Conservation (phyloP, 2,888 invertebrate genomes). For the Iphiclides podalirius region DNA sequence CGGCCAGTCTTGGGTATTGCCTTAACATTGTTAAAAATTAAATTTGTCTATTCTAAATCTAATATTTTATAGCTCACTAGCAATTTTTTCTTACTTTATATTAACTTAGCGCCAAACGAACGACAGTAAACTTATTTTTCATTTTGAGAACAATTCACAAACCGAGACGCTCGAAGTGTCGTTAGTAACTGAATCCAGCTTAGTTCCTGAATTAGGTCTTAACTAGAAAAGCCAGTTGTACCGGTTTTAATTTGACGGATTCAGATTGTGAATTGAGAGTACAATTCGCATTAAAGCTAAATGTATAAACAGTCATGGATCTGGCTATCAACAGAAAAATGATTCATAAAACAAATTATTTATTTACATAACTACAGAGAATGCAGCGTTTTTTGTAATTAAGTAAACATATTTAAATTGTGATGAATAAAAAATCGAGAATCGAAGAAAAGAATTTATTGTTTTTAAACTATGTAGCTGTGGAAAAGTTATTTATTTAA, state of each 20-base stretch:
- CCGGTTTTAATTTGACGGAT: slow-evolving; percentile 58
- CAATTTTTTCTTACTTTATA: slow-evolving; percentile 2
- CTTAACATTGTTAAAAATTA: too few relatives aligned
- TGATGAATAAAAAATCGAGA: too few relatives aligned
- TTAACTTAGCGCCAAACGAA: neutral
- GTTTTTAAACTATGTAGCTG: too few relatives aligned
- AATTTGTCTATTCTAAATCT: too few relatives aligned
- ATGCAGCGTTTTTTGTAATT: too few relatives aligned
- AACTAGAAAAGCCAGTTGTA: slow-evolving; percentile 64
- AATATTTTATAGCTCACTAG: neutral
- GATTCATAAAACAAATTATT: too few relatives aligned
- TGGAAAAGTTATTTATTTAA: too few relatives aligned
- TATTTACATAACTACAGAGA: too few relatives aligned
- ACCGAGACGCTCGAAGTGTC: slow-evolving; percentile 40
- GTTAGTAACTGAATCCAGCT: slow-evolving; percentile 45
- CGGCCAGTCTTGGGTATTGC: slow-evolving; percentile 93
- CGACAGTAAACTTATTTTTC: neutral
- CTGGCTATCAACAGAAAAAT: neutral
- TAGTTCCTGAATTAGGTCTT: slow-evolving; percentile 41
- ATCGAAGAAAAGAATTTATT: too few relatives aligned
- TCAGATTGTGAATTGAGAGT: slow-evolving; percentile 38
- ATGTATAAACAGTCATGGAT: neutral
- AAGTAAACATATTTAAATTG: too few relatives aligned
- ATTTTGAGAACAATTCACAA: slow-evolving; percentile 14
- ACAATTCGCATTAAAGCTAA: slow-evolving; percentile 28